phyloP scores from a whole-genome alignment of 2,113 vertebrate genomes.

The Ptyas mucosa region DNA sequence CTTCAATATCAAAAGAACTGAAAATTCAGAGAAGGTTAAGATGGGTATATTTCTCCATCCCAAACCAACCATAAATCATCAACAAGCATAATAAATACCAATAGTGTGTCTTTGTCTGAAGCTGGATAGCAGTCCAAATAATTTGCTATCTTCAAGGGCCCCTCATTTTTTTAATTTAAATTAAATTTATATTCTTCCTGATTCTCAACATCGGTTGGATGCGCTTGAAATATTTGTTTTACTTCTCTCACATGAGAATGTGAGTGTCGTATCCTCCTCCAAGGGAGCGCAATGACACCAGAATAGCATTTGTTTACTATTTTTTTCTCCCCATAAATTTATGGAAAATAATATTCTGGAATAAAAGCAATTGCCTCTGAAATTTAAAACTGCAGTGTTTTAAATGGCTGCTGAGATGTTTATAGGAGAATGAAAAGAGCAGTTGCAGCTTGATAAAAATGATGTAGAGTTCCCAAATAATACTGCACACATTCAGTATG shows the following conservation, averaged over 20 bases:
- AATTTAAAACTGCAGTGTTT: conserved; percentile 11
- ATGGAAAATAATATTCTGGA: not conserved
- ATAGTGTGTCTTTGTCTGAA: not conserved
- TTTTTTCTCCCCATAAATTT: conserved; percentile 1
- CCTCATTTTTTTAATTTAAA: not conserved
- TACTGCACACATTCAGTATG: conserved; percentile 11
- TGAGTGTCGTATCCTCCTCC: not conserved
- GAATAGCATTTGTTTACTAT: not conserved
- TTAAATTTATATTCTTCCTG: not conserved
- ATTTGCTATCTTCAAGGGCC: not conserved
- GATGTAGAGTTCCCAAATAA: conserved; percentile 25
- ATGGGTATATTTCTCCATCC: not conserved
- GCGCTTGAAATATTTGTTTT: not conserved
- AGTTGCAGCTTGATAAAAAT: conserved; percentile 11
- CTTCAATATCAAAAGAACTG: not conserved
- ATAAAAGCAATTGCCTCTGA: not conserved
- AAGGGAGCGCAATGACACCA: not conserved
- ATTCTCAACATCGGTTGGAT: not conserved
- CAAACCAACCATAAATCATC: not conserved
- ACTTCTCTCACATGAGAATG: not conserved
- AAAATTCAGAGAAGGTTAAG: not conserved
- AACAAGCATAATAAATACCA: not conserved
- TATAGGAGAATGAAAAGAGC: conserved; percentile 16
- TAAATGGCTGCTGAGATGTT: conserved; percentile 7
- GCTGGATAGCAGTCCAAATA: not conserved